phyloP scores from a whole-genome alignment of 2,888 invertebrate genomes.

The Lepidocyrtinus sp. region DNA sequence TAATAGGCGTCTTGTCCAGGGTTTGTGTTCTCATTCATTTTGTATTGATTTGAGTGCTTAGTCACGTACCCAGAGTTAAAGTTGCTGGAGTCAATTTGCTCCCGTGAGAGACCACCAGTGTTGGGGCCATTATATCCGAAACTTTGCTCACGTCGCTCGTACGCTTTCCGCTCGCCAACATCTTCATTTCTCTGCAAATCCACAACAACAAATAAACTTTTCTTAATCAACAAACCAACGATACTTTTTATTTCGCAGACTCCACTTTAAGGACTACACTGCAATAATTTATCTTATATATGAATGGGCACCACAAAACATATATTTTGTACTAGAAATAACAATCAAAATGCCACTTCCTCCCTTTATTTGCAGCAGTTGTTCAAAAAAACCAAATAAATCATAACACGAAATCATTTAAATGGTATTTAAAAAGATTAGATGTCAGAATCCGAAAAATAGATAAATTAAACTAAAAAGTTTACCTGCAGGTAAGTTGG shows the following conservation, averaged over 20 bases:
- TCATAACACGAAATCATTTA: not conserved
- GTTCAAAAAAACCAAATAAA: not conserved
- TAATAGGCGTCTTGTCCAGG: constrained; percentile 67
- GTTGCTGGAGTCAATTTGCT: constrained; percentile 65
- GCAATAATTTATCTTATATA: not conserved
- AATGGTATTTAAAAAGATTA: not conserved
- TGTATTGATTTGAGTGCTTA: constrained; percentile 69
- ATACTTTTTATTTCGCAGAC: not conserved
- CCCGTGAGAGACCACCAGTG: constrained; percentile 60
- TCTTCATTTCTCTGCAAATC: constrained; percentile 67
- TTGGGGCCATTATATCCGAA: constrained; percentile 68
- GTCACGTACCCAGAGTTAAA: constrained; percentile 68
- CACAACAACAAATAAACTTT: constrained; percentile 4
- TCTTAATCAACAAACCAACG: not conserved
- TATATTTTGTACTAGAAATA: too few species aligned
- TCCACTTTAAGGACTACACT: constrained; percentile 10
- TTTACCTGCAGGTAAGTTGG: constrained; percentile 67
- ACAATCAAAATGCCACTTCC: not conserved
- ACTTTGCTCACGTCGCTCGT: constrained; percentile 69
- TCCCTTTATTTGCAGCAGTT: too few species aligned
- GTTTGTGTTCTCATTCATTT: constrained; percentile 69
- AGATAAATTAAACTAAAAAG: not conserved
- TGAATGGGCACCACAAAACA: not conserved
- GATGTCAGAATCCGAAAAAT: too few species aligned
- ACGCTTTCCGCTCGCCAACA: constrained; percentile 68